Evolutionary conservation across 2,113 vertebrate species (phyloP).

Genomic region (Melanostigma gelatinosum): DNA sequence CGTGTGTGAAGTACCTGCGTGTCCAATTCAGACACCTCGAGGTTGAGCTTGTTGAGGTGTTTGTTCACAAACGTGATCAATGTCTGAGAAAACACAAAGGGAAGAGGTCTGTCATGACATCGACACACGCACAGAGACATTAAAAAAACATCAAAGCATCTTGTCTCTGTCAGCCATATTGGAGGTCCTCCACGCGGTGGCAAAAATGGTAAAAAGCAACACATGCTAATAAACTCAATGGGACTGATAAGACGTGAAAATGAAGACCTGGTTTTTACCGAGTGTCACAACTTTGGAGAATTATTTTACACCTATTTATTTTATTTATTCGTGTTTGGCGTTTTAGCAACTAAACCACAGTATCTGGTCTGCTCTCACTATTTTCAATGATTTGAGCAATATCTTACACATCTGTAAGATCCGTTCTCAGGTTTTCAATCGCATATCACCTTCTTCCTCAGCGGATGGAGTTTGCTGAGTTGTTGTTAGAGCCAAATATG

Average conservation of each 20-base stretch:
- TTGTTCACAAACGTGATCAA: conserved; percentile 99
- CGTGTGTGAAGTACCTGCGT: conserved; percentile 88
- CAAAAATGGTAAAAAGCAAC: not conserved
- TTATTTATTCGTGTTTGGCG: not conserved
- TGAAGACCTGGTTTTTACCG: not conserved
- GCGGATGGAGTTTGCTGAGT: not conserved
- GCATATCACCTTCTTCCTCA: not conserved
- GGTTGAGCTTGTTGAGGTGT: conserved; percentile 97
- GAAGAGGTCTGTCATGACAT: not conserved
- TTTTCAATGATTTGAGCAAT: not conserved
- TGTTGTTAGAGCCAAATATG: too few species aligned
- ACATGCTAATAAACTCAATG: not conserved
- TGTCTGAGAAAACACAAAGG: conserved; percentile 83
- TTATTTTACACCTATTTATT: not conserved
- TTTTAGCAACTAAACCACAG: not conserved
- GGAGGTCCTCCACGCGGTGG: not conserved
- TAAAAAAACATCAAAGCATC: not conserved
- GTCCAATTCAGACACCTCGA: conserved; percentile 98
- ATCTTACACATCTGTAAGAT: not conserved
- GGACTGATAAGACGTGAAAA: not conserved
- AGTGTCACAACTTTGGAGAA: not conserved
- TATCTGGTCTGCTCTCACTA: not conserved
- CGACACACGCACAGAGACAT: not conserved
- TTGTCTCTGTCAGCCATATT: not conserved
- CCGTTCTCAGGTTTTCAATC: too few species aligned